Evolutionary conservation across 2,113 vertebrate species (phyloP), one percentile per base, ranked within the genome.

Genomic region (Centropristis striata): DNA sequence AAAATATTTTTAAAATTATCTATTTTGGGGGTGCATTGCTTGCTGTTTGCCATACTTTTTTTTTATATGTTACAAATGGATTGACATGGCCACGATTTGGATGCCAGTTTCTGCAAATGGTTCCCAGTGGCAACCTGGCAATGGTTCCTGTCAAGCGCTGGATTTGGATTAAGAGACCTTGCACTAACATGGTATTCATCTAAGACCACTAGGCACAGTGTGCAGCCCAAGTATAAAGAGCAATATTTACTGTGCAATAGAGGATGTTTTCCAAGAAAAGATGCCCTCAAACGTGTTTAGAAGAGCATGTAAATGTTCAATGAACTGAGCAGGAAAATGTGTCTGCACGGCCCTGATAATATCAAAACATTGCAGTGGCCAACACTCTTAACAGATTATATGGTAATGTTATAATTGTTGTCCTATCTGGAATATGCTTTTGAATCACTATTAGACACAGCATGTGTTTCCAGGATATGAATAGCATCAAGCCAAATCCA

Each of bases 401-500:
- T 50, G 59, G 47, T 27, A 23, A 68, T 51, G 28, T 64, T 60
- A 37, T 70, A 74, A 66, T 55, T 49, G 54, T 53, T 14, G 4
- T 41, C 39, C 28, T 21, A 65, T 60, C 25, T 63, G 21, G n/a
- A 74, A 78, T 63, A 41, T 54, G 60, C 49, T 42, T 65, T 59
- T 46, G 11, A 64, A 46, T 74, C 32, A 41, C 46, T 42, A 42
- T 37, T 15, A 4, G 11, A 42, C 16, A 53, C 28, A 59, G 39
- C 32, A 54, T 20, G 27, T 53, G 12, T 54, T 76, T 79, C 47
- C 21, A 61, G 36, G 44, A 41, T 61, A 41, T 65, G 55, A 78
- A 61, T 37, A 67, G 41, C n/a, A 67, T 68, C 23, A 50, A 68
- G 49, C 58, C 74, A 13, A 74, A 21, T 51, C 18, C 15, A 57